Conservation (phyloP, 1,140 invertebrate species). For the Planococcus citri region DNA sequence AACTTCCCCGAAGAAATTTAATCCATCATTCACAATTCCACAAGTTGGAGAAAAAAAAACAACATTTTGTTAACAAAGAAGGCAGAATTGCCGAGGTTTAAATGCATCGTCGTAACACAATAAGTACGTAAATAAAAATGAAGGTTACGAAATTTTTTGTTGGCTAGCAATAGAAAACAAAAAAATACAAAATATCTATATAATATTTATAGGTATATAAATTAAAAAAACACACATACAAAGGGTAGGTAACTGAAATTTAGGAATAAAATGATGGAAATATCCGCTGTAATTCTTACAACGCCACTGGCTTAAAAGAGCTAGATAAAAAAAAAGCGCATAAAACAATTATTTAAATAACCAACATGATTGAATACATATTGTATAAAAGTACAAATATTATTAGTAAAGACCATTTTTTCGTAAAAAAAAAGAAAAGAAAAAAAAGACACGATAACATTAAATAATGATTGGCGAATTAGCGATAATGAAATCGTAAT, state of each 20-base stretch:
- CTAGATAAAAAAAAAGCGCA: neutral
- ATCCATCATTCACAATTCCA: neutral
- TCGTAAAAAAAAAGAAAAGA: neutral
- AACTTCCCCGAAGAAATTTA: neutral
- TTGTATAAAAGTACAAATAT: neutral
- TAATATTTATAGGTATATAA: neutral
- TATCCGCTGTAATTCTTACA: neutral
- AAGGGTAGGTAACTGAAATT: slow-evolving; percentile 13
- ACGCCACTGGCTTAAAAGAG: slow-evolving; percentile 11
- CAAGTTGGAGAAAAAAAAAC: no score
- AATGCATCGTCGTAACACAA: no score
- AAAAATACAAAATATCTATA: neutral
- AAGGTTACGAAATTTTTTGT: neutral
- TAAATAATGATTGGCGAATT: neutral
- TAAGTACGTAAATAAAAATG: no score
- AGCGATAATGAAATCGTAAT: neutral
- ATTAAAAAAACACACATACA: neutral
- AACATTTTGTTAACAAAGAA: no score
- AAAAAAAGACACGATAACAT: neutral
- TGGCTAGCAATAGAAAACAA: neutral
- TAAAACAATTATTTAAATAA: neutral
- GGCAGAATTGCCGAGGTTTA: no score
- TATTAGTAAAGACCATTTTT: neutral
- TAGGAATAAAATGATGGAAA: slow-evolving; percentile 10
- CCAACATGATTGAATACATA: slow-evolving; percentile 13